Conservation (phyloP, 64 coral and sea anemone genomes). For the Platygyra sinensis region DNA sequence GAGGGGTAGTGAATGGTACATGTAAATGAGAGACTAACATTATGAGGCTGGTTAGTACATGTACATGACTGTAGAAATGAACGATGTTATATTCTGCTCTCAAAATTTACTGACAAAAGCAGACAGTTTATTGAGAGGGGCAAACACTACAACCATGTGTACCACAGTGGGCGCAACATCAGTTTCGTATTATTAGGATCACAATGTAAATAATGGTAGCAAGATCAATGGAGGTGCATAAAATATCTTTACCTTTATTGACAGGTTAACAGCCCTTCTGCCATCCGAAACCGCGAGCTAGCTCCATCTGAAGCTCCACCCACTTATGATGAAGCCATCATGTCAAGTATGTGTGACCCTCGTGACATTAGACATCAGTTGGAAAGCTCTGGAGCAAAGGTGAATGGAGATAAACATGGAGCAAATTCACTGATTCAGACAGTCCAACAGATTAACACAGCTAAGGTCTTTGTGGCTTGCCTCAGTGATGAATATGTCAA, state of each 20-base stretch:
- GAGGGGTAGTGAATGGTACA: too few species aligned
- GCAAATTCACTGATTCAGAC: conserved; percentile 58
- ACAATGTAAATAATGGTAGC: neutral
- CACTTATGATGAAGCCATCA: conserved; percentile 74
- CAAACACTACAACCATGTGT: too few species aligned
- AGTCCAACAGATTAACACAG: conserved; percentile 71
- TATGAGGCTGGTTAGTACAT: too few species aligned
- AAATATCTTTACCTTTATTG: neutral
- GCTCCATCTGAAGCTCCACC: conserved; percentile 31
- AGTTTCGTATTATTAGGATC: neutral
- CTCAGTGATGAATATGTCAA: conserved; percentile 90
- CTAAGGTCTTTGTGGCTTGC: conserved; percentile 93
- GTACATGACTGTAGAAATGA: too few species aligned
- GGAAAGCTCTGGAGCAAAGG: conserved; percentile 35
- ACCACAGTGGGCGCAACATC: too few species aligned
- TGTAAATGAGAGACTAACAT: too few species aligned
- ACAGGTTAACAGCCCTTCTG: conserved; percentile 73
- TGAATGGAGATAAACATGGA: conserved; percentile 41
- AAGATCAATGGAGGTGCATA: neutral
- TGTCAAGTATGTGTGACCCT: conserved; percentile 68
- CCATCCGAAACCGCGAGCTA: conserved; percentile 68
- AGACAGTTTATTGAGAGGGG: too few species aligned
- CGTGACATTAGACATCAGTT: conserved; percentile 67
- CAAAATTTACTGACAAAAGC: too few species aligned
- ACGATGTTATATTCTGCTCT: too few species aligned